These are phyloP conservation scores for Lasius fuliginosus DNA, from an alignment of 2,888 invertebrate species.

Conservation along the genomic window DNA sequence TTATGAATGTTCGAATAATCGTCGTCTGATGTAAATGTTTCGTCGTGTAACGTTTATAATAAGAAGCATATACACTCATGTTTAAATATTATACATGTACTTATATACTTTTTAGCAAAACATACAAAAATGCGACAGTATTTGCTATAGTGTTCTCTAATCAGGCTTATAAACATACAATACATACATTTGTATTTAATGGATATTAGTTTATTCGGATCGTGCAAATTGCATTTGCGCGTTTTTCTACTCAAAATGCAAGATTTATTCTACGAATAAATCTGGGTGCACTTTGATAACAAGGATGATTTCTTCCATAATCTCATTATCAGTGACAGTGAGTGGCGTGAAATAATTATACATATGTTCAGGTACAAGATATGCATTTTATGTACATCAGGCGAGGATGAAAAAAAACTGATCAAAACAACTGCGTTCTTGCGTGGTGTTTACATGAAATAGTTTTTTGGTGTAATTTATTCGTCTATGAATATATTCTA, in stretches of 20 bases:
- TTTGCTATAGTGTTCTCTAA: constrained; percentile 47
- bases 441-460: background rate
- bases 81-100: constrained; percentile 27
- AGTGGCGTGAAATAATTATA: constrained; percentile 37
- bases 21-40: background rate
- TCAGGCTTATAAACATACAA: constrained; percentile 52
- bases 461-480: constrained; percentile 25
- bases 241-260: constrained; percentile 49
- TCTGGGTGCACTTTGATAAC: constrained; percentile 39
- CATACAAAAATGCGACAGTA: constrained; percentile 63
- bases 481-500: constrained; percentile 15
- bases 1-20: background rate
- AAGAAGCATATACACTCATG: constrained; percentile 48
- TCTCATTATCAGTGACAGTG: background rate
- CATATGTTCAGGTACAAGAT: constrained; percentile 64
- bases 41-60: constrained; percentile 38
- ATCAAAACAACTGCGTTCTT: constrained; percentile 2
- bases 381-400: constrained; percentile 59
- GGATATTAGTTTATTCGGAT: background rate
- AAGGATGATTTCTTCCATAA: constrained; percentile 43
- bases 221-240: constrained; percentile 33
- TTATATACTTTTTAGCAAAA: constrained; percentile 49
- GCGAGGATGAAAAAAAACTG: background rate
- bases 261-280: constrained; percentile 34
- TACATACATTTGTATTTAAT: constrained; percentile 33